Conservation (phyloP, 2,888 invertebrate species). For the Synergus gifuensis region DNA sequence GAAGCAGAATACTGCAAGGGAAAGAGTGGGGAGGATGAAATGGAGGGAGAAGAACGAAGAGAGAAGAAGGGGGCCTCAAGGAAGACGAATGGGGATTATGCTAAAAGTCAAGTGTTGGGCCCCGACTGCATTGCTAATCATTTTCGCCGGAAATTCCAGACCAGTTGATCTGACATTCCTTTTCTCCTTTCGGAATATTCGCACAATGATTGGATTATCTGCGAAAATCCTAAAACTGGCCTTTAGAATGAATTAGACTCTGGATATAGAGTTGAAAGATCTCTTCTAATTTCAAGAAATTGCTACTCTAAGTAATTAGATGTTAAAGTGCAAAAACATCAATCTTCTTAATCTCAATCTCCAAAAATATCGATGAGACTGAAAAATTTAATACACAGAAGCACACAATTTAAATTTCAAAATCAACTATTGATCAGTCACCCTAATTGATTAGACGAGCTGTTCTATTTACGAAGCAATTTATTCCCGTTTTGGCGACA, state of each 20-base stretch:
- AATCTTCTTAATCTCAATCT: too few relatives aligned
- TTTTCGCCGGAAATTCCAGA: constrained; percentile 13
- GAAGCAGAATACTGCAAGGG: constrained; percentile 3
- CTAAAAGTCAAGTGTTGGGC: constrained; percentile 10
- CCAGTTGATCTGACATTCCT: neutral
- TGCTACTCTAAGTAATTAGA: too few relatives aligned
- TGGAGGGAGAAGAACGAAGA: constrained; percentile 36
- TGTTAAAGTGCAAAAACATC: too few relatives aligned
- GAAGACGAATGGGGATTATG: constrained; percentile 47
- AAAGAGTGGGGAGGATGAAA: constrained; percentile 13
- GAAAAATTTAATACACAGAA: too few relatives aligned
- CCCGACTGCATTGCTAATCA: constrained; percentile 3
- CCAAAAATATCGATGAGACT: too few relatives aligned
- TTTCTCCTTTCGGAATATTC: neutral
- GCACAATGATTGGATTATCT: neutral
- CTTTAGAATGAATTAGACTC: neutral
- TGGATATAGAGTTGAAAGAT: neutral
- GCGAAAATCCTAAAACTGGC: neutral
- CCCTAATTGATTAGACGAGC: neutral
- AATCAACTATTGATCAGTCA: neutral
- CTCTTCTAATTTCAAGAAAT: neutral
- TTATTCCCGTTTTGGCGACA: neutral
- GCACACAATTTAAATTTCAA: too few relatives aligned
- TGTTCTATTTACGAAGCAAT: constrained; percentile 5
- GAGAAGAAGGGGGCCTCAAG: constrained; percentile 45